Base-by-base conservation (phyloP, 1,140 invertebrate genomes). In the Nebria ingens region DNA sequence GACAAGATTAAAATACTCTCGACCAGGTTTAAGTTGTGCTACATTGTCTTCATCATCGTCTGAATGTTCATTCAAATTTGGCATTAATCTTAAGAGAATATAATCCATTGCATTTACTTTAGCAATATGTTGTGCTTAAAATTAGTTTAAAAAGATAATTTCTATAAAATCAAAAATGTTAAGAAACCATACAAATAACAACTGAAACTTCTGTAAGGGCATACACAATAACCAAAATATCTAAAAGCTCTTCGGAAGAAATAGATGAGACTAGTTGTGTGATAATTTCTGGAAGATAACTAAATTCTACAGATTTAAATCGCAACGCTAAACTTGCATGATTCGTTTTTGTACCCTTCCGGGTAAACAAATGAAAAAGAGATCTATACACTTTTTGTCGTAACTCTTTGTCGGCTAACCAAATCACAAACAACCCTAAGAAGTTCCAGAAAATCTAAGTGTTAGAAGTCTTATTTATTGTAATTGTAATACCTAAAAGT, bases 261-360 rank as follows among this genome's bases (percentile, higher is more conserved):
- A 17, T 12, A 51, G 13, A 21, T 51, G 21, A 19, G 1, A 51
- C 13, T 13, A 21, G 12, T 6, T 51, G 50, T 1, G 21, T 22
- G 12, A 51, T 20, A 51, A 51, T 21, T 51, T 22, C 50, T 13
- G 50, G 50, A 2, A 51, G 22, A 51, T 51, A 21, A 51, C 50
- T 51, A 21, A 21, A 9, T 51, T 51, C 50, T 15, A 21, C 17
- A 15, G 50, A 19, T 21, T 21, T 2, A 2, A 9, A 19, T 51
- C 19, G 19, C 21, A 21, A 51, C 21, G 13, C 12, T 13, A 2
- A 3, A 21, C 50, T 20, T 1, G 19, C 19, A 2, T 21, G 1
- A 21, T 21, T 45, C 4, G 17, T 11, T 12, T 45, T 11, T 4
- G 17, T 6, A 4, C 9, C 9, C 17, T 45, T 45, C 17, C n/a